These are phyloP conservation scores for Morbakka virulenta DNA, from an alignment of 30 jellyfish, hydroid and myxozoan genomes.

Conservation along the genomic window DNA sequence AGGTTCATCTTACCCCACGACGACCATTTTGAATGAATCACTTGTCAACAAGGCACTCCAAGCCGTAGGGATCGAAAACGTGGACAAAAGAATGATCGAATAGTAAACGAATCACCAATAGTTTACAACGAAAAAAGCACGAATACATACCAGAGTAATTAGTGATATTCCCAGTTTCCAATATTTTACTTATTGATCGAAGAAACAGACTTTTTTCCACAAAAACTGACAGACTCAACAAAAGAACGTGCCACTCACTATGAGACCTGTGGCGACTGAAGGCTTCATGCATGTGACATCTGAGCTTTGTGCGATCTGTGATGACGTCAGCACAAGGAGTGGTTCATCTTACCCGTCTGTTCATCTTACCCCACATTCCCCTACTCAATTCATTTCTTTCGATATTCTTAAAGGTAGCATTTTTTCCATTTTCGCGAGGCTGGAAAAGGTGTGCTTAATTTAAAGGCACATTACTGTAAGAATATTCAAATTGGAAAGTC, in stretches of 20 bases:
- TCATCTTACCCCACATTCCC: not conserved
- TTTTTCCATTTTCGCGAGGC: too few species aligned
- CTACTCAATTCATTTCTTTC: too few species aligned
- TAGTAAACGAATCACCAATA: not conserved
- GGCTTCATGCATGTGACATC: not conserved
- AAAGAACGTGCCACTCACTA: not conserved
- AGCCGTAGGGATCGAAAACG: not conserved
- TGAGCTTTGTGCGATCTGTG: not conserved
- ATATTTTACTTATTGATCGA: too few species aligned
- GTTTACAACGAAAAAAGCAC: not conserved
- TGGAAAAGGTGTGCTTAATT: too few species aligned
- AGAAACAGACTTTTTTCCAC: too few species aligned
- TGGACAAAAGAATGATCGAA: not conserved
- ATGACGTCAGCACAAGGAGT: not conserved
- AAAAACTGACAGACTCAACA: too few species aligned
- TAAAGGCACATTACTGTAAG: too few species aligned
- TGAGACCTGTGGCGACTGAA: not conserved
- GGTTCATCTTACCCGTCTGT: too few species aligned
- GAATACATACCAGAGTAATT: not conserved
- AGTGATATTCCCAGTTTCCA: not conserved
- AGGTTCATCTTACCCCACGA: not conserved
- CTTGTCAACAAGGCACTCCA: not conserved
- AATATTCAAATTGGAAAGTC: too few species aligned
- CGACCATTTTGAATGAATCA: not conserved
- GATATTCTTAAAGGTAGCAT: too few species aligned